A percentile compares a stretch with the other conserved stretches of the same genome.
Conservation (phyloP, 2,113 vertebrate species). For the Aspidoscelis tigris region DNA sequence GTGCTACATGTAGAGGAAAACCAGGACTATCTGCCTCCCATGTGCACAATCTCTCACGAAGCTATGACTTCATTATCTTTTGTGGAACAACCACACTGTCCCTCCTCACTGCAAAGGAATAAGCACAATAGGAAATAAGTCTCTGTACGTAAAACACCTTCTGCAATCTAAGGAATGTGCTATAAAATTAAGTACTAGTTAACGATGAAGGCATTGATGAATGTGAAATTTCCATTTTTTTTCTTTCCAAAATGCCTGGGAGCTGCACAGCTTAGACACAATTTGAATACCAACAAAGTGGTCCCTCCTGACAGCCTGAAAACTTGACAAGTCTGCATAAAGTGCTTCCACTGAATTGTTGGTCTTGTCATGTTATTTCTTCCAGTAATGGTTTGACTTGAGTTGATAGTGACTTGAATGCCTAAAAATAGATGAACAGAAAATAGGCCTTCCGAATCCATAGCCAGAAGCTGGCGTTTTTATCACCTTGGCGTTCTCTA, state of each 20-base stretch:
- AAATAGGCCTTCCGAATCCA: slow-evolving; percentile 32
- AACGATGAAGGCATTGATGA: background rate
- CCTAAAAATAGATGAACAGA: slow-evolving; percentile 58
- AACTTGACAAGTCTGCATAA: slow-evolving; percentile 44
- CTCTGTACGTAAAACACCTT: background rate
- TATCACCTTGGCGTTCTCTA: slow-evolving; percentile 36
- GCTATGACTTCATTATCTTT: background rate
- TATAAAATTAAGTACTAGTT: background rate
- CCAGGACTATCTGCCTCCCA: background rate
- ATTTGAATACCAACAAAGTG: slow-evolving; percentile 51
- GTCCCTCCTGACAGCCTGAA: slow-evolving; percentile 48
- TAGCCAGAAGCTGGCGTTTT: slow-evolving; percentile 23
- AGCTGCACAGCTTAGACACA: slow-evolving; percentile 23
- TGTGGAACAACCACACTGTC: too few species aligned
- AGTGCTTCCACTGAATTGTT: slow-evolving; percentile 43
- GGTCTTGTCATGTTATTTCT: slow-evolving; percentile 45
- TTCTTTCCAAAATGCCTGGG: slow-evolving; percentile 19
- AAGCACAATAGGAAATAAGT: background rate
- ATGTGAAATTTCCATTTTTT: background rate
- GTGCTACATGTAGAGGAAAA: background rate
- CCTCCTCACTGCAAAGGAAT: background rate
- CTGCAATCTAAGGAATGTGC: background rate
- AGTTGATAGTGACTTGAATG: slow-evolving; percentile 41
- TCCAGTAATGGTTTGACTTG: slow-evolving; percentile 38
- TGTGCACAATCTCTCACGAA: background rate